Evolutionary conservation across 2,113 vertebrate genomes (phyloP), one percentile per base, ranked within the genome.

Genomic region (Lasiurus borealis): DNA sequence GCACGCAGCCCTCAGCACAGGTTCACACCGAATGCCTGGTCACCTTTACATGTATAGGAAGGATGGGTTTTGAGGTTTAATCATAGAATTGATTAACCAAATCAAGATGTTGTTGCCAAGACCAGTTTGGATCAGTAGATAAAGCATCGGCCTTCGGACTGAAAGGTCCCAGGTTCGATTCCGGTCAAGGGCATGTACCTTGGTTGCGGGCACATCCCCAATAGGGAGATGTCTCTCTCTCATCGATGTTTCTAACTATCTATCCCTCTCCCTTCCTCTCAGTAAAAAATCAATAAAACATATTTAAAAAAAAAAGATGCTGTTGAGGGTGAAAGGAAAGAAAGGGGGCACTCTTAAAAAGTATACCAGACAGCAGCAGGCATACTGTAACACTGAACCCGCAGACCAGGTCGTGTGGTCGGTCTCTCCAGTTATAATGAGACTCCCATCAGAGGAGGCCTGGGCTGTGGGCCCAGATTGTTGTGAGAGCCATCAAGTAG

Each of bases 391-490:
- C n/a, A 14, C 50, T 54, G 34, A 75, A 14, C 18, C 3, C 1
- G 59, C 8, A 66, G 36, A 62, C 19, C 8, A 29, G 59, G 82
- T 7, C 3, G 9, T 15, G 48, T 27, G n/a, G 15, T 62, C 57
- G n/a, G 15, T 62, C 57, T 52, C 13, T 59, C 11, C 21, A 8
- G 57, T 29, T 71, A 18, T 21, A 27, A 83, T n/a, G 52, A 62
- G 50, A 40, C 12, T 76, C 50, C 40, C 6, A 29, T 1, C 57
- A 21, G 46, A 64, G 34, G 46, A 52, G 15, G 59, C 46, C 75
- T 14, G 0, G 21, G 29, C 25, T 29, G 0, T 34, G 87, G 19
- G 3, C 0, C 76, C 69, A 25, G 13, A 5, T 10, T 23, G 0
- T 10, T 15, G 7, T 66, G 83, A 66, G n/a, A 48, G 40, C 19